phyloP scores from a whole-genome alignment of 2,888 invertebrate species.

The Leptopilina syphax region DNA sequence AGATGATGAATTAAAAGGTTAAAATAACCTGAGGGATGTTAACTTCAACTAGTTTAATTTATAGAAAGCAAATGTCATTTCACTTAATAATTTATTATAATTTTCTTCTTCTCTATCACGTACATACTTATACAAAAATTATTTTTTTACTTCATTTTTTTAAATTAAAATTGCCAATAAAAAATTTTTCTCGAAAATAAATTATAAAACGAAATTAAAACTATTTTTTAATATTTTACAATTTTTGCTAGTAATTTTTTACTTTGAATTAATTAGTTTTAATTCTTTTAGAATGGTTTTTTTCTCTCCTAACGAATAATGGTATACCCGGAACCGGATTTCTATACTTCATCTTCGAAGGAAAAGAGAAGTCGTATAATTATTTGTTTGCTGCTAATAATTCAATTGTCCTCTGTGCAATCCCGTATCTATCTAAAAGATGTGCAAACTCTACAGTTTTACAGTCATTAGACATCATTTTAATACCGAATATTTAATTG shows the following conservation, averaged over 20 bases:
- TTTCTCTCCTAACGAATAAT: not conserved
- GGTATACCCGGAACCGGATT: conserved; percentile 62
- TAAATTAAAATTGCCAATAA: not conserved
- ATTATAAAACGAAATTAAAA: not conserved
- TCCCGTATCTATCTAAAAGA: conserved; percentile 28
- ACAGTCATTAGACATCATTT: too few relatives aligned
- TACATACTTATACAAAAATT: too few relatives aligned
- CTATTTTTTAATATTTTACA: not conserved
- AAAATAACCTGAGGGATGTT: too few relatives aligned
- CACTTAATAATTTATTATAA: too few relatives aligned
- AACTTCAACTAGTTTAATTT: too few relatives aligned
- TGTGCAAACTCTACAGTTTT: not conserved
- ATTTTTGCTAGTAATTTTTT: not conserved
- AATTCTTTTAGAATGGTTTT: not conserved
- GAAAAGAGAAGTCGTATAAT: conserved; percentile 50
- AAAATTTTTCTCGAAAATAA: not conserved
- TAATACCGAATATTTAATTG: too few relatives aligned
- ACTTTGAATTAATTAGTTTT: not conserved
- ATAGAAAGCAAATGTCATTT: too few relatives aligned
- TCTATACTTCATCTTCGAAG: conserved; percentile 50
- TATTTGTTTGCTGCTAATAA: conserved; percentile 50
- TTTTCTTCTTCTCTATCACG: too few relatives aligned
- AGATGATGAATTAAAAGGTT: not conserved
- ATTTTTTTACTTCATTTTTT: not conserved
- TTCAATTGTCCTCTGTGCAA: conserved; percentile 37